Evolutionary conservation across 1,140 invertebrate genomes (phyloP).

Genomic region (Luehdorfia chinensis): DNA sequence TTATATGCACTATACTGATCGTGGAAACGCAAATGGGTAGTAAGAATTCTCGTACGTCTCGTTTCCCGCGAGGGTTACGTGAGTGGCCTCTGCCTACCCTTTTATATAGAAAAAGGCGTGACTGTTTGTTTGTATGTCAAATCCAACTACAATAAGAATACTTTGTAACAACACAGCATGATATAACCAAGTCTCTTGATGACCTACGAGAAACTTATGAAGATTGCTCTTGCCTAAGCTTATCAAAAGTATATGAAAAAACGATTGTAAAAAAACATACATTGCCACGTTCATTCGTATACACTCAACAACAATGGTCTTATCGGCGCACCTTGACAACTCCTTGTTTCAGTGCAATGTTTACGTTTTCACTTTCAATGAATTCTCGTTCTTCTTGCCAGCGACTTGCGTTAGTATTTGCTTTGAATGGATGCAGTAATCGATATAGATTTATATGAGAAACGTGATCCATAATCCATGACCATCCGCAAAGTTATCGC

Average conservation of each 20-base stretch:
- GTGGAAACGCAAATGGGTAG: too few relatives aligned
- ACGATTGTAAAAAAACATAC: conserved; percentile 3
- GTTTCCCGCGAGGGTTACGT: too few relatives aligned
- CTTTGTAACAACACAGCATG: too few relatives aligned
- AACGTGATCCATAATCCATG: conserved; percentile 33
- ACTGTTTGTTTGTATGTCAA: too few relatives aligned
- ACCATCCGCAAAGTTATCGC: conserved; percentile 29
- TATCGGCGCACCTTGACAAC: conserved; percentile 1
- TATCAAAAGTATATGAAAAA: neutral
- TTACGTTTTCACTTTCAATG: neutral
- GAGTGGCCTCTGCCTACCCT: too few relatives aligned
- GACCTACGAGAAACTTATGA: neutral
- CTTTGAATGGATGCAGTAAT: conserved; percentile 1
- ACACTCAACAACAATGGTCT: too few relatives aligned
- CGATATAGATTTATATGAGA: conserved; percentile 26
- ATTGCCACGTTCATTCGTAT: too few relatives aligned
- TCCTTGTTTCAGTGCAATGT: conserved; percentile 13
- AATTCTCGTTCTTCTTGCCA: neutral
- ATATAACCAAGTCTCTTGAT: too few relatives aligned
- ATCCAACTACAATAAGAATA: too few relatives aligned
- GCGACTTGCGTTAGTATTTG: conserved; percentile 2
- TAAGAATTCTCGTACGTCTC: too few relatives aligned
- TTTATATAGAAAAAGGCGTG: too few relatives aligned
- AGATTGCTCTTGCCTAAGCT: neutral
- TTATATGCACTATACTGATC: too few relatives aligned